Percentiles rank a stretch among this genome's conserved stretches.
Evolutionary conservation across 2,888 invertebrate genomes (phyloP).

Genomic region (Peribatodes rhomboidaria): DNA sequence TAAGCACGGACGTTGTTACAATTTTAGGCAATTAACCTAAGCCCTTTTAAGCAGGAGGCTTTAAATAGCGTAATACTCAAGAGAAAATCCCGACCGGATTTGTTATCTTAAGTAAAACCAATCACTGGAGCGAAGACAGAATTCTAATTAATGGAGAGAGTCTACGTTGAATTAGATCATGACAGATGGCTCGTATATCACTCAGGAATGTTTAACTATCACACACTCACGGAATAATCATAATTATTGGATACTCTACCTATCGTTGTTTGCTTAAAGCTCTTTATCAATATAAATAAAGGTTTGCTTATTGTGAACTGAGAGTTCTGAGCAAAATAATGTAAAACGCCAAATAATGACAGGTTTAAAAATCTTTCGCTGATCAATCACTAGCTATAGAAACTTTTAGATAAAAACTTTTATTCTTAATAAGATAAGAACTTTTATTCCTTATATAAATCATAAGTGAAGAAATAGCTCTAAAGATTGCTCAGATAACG

Average conservation of each 20-base stretch:
- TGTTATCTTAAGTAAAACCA: conserved; percentile 63
- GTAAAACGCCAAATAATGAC: too few relatives aligned
- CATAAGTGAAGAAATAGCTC: too few relatives aligned
- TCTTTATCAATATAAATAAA: background rate
- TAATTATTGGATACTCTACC: background rate
- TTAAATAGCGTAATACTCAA: conserved; percentile 41
- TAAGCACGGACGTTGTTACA: conserved; percentile 8
- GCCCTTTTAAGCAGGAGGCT: conserved; percentile 42
- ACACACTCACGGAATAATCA: background rate
- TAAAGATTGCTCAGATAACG: conserved; percentile 5
- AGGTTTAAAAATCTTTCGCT: too few relatives aligned
- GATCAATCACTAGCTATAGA: too few relatives aligned
- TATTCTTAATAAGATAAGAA: too few relatives aligned
- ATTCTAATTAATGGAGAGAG: conserved; percentile 64
- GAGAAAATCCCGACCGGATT: conserved; percentile 49
- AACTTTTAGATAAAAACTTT: too few relatives aligned
- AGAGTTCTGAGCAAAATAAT: background rate
- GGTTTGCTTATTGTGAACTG: background rate
- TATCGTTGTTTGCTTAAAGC: background rate
- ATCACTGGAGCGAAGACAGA: conserved; percentile 61
- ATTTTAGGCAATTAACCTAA: conserved; percentile 33
- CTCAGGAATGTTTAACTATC: conserved; percentile 11
- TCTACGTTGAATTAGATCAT: conserved; percentile 31
- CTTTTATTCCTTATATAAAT: too few relatives aligned
- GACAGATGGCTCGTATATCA: conserved; percentile 29